These are phyloP conservation scores for Palythoa heliodiscus DNA, from an alignment of 92 coral and sea anemone species.

Conservation along the genomic window DNA sequence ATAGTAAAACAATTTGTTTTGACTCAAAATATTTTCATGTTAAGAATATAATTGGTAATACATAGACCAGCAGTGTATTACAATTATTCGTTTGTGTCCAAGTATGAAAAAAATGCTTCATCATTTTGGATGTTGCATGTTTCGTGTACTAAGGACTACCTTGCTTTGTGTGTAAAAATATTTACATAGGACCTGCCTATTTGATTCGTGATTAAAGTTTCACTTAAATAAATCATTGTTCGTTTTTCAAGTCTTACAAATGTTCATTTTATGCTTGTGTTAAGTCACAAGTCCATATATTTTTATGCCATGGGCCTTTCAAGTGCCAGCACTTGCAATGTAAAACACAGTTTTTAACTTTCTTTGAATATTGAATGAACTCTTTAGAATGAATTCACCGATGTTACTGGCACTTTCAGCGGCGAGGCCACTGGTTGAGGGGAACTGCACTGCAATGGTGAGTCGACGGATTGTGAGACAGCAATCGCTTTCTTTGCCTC, in stretches of 20 bases:
- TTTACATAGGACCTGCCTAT: constrained; percentile 96
- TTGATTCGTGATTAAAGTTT: constrained; percentile 34
- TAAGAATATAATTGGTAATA: constrained; percentile 57
- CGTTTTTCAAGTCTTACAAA: constrained; percentile 18
- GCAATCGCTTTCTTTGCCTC: constrained; percentile 99
- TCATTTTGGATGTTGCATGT: constrained; percentile 13
- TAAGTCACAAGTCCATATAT: constrained; percentile 18
- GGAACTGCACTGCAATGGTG: constrained; percentile 93
- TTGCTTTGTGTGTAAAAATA: constrained; percentile 61
- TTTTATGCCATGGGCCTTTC: constrained; percentile 22
- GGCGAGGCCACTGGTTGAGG: constrained; percentile 95
- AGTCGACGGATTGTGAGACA: constrained; percentile 81
- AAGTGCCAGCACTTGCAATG: constrained; percentile 87
- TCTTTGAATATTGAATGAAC: constrained; percentile 43
- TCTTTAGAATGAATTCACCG: constrained; percentile 76
- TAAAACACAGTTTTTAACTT: constrained; percentile 33
- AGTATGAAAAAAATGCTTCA: constrained; percentile 74
- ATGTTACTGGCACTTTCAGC: constrained; percentile 86
- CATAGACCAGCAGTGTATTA: constrained; percentile 69
- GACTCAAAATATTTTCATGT: constrained; percentile 77
- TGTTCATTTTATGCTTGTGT: constrained; percentile 4
- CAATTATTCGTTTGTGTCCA: constrained; percentile 42
- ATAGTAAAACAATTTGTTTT: constrained; percentile 57
- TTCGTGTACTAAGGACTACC: constrained; percentile 35
- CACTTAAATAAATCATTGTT: constrained; percentile 36